Percentiles rank a stretch among this genome's conserved stretches.
These are phyloP conservation scores for Cladopsammia gracilis DNA, from an alignment of 64 coral and sea anemone species.

Conservation along the genomic window DNA sequence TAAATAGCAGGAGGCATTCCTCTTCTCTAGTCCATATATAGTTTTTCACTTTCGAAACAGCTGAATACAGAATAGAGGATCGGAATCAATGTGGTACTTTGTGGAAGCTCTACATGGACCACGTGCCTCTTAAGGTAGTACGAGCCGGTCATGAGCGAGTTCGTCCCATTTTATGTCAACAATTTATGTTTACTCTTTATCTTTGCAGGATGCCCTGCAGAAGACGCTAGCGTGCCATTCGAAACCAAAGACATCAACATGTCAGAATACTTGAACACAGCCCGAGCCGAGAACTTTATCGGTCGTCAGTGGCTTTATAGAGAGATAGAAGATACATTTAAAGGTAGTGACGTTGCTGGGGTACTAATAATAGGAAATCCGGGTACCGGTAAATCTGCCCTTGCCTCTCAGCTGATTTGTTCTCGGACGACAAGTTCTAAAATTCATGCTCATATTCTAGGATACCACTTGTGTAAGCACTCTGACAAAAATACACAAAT, in stretches of 20 bases:
- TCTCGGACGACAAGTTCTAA: slow-evolving; percentile 48
- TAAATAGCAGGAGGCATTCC: no score
- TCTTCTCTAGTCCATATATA: no score
- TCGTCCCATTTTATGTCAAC: no score
- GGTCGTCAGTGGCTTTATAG: slow-evolving; percentile 69
- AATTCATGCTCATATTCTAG: slow-evolving; percentile 56
- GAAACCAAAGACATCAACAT: slow-evolving; percentile 58
- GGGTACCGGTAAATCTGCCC: slow-evolving; percentile 68
- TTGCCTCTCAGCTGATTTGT: slow-evolving; percentile 56
- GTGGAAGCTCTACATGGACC: no score
- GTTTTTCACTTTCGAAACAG: no score
- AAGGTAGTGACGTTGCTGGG: neutral
- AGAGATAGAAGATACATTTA: slow-evolving; percentile 16
- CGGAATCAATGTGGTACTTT: no score
- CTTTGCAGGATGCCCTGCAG: no score
- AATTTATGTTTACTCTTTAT: no score
- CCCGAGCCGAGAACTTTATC: slow-evolving; percentile 30
- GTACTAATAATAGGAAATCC: slow-evolving; percentile 47
- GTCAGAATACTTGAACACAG: slow-evolving; percentile 35
- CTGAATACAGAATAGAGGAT: no score
- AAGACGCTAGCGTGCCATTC: neutral
- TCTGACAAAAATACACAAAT: slow-evolving; percentile 62
- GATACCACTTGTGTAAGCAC: slow-evolving; percentile 71
- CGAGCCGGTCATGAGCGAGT: no score
- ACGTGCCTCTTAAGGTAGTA: no score